These are phyloP conservation scores for Brachionus plicatilis DNA, from an alignment of 1,140 invertebrate species.

Conservation along the genomic window DNA sequence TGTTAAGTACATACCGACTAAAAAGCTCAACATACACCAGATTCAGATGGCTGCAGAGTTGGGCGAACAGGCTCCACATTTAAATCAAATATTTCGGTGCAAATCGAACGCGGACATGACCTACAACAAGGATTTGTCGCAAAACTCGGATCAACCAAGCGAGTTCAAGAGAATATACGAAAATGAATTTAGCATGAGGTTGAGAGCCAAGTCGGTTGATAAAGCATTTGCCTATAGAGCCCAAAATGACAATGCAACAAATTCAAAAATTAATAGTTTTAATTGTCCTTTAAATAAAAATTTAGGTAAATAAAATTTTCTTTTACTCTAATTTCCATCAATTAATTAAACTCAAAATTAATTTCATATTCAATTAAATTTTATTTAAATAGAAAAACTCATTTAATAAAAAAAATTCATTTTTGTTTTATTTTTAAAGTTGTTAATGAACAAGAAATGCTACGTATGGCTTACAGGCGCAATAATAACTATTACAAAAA, in stretches of 20 bases:
- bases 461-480: background rate
- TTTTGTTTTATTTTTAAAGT: background rate
- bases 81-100: background rate
- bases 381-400: background rate
- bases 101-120: background rate
- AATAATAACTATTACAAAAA: background rate
- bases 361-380: background rate
- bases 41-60: background rate
- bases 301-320: background rate
- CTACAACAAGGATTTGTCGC: background rate
- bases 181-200: conserved; percentile 15
- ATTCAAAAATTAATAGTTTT: background rate
- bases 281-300: background rate
- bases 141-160: background rate
- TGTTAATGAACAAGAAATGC: background rate
- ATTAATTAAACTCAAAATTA: background rate
- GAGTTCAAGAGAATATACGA: conserved; percentile 4
- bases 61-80: background rate
- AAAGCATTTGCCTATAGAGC: background rate
- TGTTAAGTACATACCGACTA: background rate
- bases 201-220: conserved; percentile 4
- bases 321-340: background rate
- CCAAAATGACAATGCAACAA: background rate
- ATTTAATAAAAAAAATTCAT: background rate
- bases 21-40: background rate